Conservation (phyloP, 2,888 invertebrate genomes). For the Serripes groenlandicus region DNA sequence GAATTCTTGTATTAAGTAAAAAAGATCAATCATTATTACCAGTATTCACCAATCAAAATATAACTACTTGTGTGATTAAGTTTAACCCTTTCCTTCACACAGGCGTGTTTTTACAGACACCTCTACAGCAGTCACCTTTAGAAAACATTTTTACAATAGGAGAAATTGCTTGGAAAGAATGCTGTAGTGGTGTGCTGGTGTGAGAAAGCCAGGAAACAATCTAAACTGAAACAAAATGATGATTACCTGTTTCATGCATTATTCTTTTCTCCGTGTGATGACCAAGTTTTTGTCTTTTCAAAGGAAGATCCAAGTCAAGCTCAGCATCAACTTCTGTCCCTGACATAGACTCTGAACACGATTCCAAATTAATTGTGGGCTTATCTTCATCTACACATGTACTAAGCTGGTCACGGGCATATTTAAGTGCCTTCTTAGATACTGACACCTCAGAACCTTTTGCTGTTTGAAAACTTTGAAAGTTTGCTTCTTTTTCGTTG, state of each 20-base stretch:
- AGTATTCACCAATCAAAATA: too few species aligned
- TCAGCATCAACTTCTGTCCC: not conserved
- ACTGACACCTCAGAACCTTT: conserved; percentile 13
- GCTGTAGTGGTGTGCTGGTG: too few species aligned
- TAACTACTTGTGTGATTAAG: too few species aligned
- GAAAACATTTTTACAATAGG: not conserved
- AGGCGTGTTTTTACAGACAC: too few species aligned
- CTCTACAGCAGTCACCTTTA: not conserved
- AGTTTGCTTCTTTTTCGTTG: not conserved
- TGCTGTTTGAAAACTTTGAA: conserved; percentile 30
- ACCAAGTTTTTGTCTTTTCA: conserved; percentile 50
- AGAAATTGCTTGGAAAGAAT: not conserved
- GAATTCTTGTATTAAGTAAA: too few species aligned
- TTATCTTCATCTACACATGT: not conserved
- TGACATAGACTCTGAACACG: too few species aligned
- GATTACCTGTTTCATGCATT: conserved; percentile 13
- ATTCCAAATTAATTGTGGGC: too few species aligned
- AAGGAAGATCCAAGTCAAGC: conserved; percentile 14
- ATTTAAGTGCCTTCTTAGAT: conserved; percentile 11
- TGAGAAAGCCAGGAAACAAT: too few species aligned
- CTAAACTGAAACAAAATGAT: too few species aligned
- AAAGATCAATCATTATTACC: too few species aligned
- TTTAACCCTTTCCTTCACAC: too few species aligned
- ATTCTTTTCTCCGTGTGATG: conserved; percentile 28
- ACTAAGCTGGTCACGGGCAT: conserved; percentile 9